Evolutionary conservation across 2,888 invertebrate species (phyloP).

Genomic region (Megalurothrips usitatus): DNA sequence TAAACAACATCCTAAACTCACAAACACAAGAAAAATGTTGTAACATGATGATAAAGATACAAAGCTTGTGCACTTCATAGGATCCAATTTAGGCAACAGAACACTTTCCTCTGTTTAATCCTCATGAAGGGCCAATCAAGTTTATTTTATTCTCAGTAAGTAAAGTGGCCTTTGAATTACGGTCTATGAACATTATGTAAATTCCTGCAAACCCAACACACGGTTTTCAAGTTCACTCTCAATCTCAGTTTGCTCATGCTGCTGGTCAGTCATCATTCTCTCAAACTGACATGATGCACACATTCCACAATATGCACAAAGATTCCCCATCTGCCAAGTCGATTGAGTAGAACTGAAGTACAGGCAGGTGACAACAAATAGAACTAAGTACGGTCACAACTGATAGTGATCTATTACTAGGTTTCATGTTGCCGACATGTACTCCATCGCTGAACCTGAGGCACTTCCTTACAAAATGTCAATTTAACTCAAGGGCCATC

Average conservation of each 20-base stretch:
- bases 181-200: not conserved
- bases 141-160: not conserved
- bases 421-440: not conserved
- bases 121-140: not conserved
- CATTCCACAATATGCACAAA: no score
- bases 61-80: not conserved
- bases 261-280: no score
- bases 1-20: not conserved
- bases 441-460: not conserved
- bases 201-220: not conserved
- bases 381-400: not conserved
- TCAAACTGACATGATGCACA: no score
- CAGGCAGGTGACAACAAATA: not conserved
- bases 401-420: not conserved
- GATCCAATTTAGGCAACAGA: not conserved
- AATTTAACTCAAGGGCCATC: not conserved
- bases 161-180: not conserved
- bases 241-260: no score
- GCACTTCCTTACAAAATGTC: not conserved
- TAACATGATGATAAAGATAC: slow-evolving; percentile 1
- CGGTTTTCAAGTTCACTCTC: no score
- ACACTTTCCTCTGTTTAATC: not conserved
- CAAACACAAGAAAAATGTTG: not conserved
- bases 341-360: no score
- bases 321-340: no score